Evolutionary conservation across 2,797 vertebrate genomes (phyloP).

Genomic region (Babyrousa celebensis): DNA sequence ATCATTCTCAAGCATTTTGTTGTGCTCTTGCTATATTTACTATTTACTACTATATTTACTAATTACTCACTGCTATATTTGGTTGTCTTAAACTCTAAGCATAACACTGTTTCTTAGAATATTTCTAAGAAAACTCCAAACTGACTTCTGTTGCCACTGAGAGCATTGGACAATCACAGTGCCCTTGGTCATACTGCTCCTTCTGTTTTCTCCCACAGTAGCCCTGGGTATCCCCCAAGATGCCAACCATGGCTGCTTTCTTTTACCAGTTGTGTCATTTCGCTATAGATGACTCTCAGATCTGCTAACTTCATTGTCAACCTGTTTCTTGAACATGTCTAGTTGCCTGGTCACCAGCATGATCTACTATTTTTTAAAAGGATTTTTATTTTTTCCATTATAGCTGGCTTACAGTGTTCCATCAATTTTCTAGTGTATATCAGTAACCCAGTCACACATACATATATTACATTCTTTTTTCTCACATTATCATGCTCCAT

Average conservation of each 20-base stretch:
- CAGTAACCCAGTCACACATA: too few relatives aligned
- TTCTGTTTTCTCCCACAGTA: background rate
- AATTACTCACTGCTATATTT: background rate
- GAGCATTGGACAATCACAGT: background rate
- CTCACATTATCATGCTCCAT: too few relatives aligned
- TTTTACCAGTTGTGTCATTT: background rate
- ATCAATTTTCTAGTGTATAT: too few relatives aligned
- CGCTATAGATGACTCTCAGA: background rate
- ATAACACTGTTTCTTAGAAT: background rate
- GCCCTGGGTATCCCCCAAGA: background rate
- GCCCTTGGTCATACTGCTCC: background rate
- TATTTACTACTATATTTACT: background rate
- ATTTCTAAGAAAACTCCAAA: background rate
- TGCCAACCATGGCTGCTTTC: background rate
- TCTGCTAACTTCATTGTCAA: background rate
- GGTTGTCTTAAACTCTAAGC: background rate
- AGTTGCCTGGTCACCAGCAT: background rate
- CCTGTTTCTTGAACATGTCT: conserved; percentile 53
- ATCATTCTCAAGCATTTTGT: background rate
- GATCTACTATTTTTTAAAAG: background rate
- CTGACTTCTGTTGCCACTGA: background rate
- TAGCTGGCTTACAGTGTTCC: too few relatives aligned
- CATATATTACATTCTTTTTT: too few relatives aligned
- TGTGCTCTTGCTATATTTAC: conserved; percentile 31
- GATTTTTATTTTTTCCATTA: too few relatives aligned